Base-by-base conservation (phyloP, 2,113 vertebrate species). In the Xyliphius kryptos region DNA sequence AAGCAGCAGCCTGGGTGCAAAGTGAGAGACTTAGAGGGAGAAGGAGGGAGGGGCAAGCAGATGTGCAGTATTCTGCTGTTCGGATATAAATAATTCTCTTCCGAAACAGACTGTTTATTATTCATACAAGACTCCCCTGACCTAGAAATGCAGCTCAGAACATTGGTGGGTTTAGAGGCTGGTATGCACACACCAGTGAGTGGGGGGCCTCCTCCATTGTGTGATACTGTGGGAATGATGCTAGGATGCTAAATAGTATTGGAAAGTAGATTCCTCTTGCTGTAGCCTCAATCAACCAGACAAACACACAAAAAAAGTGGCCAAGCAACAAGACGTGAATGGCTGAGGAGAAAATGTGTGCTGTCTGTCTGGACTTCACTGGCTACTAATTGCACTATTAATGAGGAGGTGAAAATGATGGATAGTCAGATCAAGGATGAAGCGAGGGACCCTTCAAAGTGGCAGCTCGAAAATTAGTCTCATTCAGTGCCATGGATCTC, bases 11-110 rank as follows among this genome's bases (percentile, higher is more conserved):
- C 26, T 32, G 26, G 4, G 4, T 32, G 26, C 6, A 13, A n/a
- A 44, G 37, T 54, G 40, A 37, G 57, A 56, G 37, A 65, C 48
- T 41, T 41, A 49, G 40, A 53, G 16, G 19, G 19, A 47, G 60
- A 38, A 32, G 43, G 9, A 14, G 41, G 32, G 21, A 44, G 17
- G 21, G 58, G 40, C 20, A 38, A 48, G 63, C 52, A 54, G 52
- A 46, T 9, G 47, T 73, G 70, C 5, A 41, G 9, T 10, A 41
- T 14, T 71, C 49, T 15, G 62, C 68, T 41, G 4, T 21, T 13
- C 36, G 19, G 67, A 76, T 79, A 85, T 84, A 83, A 87, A 85
- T 85, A 86, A 81, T 83, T 81, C 76, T 56, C 61, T 51, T 80
- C 71, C 80, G 72, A 74, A 82, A 59, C 73, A 76, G 74, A 75